Evolutionary conservation across 2,113 vertebrate genomes (phyloP).

Genomic region (Riparia riparia): DNA sequence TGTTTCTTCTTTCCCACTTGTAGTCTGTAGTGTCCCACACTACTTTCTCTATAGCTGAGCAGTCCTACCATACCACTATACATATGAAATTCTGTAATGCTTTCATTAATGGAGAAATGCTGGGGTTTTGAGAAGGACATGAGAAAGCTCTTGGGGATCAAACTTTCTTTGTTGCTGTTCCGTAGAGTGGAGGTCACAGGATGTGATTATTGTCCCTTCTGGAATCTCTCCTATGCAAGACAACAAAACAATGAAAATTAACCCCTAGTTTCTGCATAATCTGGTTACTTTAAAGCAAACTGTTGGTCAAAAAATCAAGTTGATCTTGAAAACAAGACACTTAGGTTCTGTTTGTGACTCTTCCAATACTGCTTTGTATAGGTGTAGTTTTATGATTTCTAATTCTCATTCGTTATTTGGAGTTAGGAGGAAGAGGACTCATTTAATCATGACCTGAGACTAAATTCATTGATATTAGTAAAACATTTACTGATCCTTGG

Average conservation of each 20-base stretch:
- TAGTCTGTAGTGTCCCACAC: not conserved
- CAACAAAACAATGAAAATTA: not conserved
- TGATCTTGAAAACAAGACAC: not conserved
- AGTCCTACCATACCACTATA: not conserved
- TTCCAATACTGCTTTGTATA: not conserved
- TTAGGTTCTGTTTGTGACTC: not conserved
- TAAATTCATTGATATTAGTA: not conserved
- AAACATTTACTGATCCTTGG: not conserved
- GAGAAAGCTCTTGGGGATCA: not conserved
- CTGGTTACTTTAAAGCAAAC: not conserved
- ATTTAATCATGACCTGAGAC: not conserved
- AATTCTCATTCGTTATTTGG: not conserved
- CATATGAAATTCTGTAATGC: not conserved
- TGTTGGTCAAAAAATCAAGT: not conserved
- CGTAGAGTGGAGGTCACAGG: not conserved
- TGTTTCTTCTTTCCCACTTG: not conserved
- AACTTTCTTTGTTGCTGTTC: not conserved
- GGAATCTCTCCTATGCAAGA: not conserved
- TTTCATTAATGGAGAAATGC: not conserved
- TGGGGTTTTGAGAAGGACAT: not conserved
- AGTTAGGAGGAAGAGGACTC: not conserved
- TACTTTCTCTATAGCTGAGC: not conserved
- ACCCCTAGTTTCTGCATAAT: not conserved
- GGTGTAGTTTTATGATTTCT: not conserved
- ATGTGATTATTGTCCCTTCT: not conserved